A percentile compares a stretch with the other conserved stretches of the same genome.
Evolutionary conservation across 2,113 vertebrate genomes (phyloP).

Genomic region (Sorex araneus): DNA sequence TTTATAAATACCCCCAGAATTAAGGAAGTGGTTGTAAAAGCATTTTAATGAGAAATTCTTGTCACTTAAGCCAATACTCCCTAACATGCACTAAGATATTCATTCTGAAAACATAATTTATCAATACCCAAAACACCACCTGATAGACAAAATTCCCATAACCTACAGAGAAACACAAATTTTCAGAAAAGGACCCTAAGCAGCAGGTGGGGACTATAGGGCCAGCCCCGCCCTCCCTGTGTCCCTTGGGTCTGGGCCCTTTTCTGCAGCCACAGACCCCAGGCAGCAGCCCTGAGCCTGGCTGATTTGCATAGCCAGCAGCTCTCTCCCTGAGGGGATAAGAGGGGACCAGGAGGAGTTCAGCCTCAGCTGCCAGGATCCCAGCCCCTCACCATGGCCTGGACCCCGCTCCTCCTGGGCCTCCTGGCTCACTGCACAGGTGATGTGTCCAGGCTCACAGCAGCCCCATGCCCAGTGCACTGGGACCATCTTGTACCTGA

Average conservation of each 20-base stretch:
- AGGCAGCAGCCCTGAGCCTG: not conserved
- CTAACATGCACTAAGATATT: no score
- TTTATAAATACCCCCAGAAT: no score
- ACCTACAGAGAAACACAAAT: no score
- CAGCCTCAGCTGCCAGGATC: rapidly evolving
- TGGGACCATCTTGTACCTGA: not conserved
- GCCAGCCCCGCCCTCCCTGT: no score
- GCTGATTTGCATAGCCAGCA: conserved; percentile 59
- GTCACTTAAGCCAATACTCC: no score
- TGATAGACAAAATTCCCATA: no score
- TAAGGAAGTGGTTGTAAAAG: rapidly evolving
- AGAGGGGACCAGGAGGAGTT: not conserved
- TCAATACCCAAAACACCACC: no score
- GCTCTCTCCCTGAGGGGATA: not conserved
- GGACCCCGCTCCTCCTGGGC: not conserved
- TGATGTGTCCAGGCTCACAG: rapidly evolving
- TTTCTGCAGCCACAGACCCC: not conserved
- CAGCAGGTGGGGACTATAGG: no score
- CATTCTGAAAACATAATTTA: no score
- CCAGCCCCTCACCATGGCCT: not conserved
- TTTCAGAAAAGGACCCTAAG: no score
- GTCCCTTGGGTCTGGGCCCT: not conserved
- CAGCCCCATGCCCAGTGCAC: rapidly evolving
- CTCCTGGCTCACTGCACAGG: not conserved
- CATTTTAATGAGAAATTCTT: no score